Evolutionary conservation across 2,888 invertebrate species (phyloP).

Genomic region (Aromia moschata): DNA sequence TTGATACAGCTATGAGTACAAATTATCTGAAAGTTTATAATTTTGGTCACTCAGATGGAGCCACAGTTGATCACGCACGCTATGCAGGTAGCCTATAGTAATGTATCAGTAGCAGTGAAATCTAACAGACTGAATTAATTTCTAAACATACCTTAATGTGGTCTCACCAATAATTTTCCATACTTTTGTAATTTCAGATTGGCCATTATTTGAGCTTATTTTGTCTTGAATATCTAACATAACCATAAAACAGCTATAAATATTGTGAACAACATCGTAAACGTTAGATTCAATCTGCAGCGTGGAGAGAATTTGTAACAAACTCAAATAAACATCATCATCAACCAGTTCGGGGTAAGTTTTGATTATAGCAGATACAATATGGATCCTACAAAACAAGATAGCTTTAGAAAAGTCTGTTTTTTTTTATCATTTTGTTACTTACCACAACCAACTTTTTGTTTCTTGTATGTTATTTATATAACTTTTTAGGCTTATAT

Average conservation of each 20-base stretch:
- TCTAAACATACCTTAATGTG: slow-evolving; percentile 38
- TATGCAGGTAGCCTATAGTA: too few species aligned
- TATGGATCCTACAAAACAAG: slow-evolving; percentile 55
- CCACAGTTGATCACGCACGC: too few species aligned
- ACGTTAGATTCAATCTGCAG: slow-evolving; percentile 43
- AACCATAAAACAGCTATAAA: slow-evolving; percentile 39
- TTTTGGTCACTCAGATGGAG: too few species aligned
- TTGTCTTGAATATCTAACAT: slow-evolving; percentile 36
- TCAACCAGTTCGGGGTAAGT: slow-evolving; percentile 61
- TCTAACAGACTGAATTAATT: too few species aligned
- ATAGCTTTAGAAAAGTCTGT: slow-evolving; percentile 4
- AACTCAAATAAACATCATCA: slow-evolving; percentile 53
- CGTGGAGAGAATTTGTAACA: slow-evolving; percentile 60
- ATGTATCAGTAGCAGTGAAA: too few species aligned
- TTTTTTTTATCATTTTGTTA: too few species aligned
- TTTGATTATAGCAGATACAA: slow-evolving; percentile 57
- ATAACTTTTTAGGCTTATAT: slow-evolving; percentile 48
- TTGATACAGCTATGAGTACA: too few species aligned
- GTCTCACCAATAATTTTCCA: slow-evolving; percentile 43
- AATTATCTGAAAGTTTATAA: too few species aligned
- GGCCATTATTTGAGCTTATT: neutral
- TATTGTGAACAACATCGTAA: slow-evolving; percentile 36
- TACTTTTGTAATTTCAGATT: slow-evolving; percentile 34
- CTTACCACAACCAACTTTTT: slow-evolving; percentile 60
- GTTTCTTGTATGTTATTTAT: slow-evolving; percentile 54